Conservation (phyloP, 2,797 vertebrate genomes). For the Lithobates sylvaticus region DNA sequence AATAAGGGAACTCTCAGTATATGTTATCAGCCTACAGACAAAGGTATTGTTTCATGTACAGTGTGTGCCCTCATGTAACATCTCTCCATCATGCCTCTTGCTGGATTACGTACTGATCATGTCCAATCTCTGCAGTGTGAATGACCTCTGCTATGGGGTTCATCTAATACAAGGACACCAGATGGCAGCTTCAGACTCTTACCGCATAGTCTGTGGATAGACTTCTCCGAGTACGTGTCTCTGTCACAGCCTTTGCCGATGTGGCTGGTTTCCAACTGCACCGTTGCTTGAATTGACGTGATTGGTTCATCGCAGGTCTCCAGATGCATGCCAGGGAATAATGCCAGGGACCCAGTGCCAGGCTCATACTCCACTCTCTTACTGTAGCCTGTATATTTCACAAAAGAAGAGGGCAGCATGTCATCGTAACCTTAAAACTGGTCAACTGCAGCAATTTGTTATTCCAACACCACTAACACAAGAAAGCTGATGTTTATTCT, state of each 20-base stretch:
- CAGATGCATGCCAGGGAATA: conserved; percentile 91
- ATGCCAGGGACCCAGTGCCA: conserved; percentile 89
- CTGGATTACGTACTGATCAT: neutral
- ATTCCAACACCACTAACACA: too few species aligned
- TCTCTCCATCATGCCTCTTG: neutral
- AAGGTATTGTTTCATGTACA: neutral
- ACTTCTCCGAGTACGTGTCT: conserved; percentile 97
- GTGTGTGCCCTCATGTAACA: too few species aligned
- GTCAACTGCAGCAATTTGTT: too few species aligned
- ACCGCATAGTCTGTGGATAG: conserved; percentile 96
- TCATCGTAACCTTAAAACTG: neutral
- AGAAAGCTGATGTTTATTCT: too few species aligned
- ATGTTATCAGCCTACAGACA: too few species aligned
- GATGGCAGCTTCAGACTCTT: conserved; percentile 57
- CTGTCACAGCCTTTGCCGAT: conserved; percentile 97
- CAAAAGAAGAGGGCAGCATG: neutral
- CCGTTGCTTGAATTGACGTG: conserved; percentile 84
- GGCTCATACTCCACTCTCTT: conserved; percentile 96
- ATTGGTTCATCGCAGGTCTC: conserved; percentile 93
- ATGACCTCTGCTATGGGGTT: neutral
- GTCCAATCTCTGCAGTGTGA: neutral
- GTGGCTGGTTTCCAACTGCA: conserved; percentile 94
- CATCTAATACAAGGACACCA: neutral
- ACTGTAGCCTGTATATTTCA: conserved; percentile 83
- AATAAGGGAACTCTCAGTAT: too few species aligned